phyloP scores from a whole-genome alignment of 2,113 vertebrate species.

The Corynorhinus townsendii region DNA sequence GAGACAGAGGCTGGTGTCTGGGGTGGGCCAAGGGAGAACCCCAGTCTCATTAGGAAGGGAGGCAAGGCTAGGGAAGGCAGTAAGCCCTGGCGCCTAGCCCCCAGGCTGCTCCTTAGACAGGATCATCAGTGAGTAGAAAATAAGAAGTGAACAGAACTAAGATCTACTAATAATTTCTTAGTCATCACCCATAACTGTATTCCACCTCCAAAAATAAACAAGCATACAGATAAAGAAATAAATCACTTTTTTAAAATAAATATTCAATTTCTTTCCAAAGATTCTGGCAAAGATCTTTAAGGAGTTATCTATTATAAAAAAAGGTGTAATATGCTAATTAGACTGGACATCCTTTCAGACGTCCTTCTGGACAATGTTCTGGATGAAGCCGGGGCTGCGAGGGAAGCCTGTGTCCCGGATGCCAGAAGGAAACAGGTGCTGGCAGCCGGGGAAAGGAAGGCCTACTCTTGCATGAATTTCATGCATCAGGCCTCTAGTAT shows the following conservation, averaged over 20 bases:
- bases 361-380: too few species aligned
- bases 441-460: too few species aligned
- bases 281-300: background rate
- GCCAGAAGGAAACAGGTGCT: too few species aligned
- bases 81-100: background rate
- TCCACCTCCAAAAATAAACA: background rate
- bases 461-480: too few species aligned
- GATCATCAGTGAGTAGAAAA: background rate
- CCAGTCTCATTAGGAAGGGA: background rate
- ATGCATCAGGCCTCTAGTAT: background rate
- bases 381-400: too few species aligned
- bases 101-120: background rate
- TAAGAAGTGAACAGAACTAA: background rate
- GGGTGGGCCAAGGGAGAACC: background rate
- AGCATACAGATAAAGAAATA: background rate
- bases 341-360: too few species aligned
- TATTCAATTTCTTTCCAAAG: background rate
- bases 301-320: background rate
- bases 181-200: background rate
- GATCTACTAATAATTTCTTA: background rate
- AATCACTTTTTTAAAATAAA: background rate
- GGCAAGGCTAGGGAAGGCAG: background rate
- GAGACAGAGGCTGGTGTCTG: background rate
- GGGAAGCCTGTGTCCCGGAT: too few species aligned
- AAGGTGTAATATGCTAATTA: too few species aligned